Evolutionary conservation across 2,113 vertebrate species (phyloP).

Genomic region (Takifugu bimaculatus): DNA sequence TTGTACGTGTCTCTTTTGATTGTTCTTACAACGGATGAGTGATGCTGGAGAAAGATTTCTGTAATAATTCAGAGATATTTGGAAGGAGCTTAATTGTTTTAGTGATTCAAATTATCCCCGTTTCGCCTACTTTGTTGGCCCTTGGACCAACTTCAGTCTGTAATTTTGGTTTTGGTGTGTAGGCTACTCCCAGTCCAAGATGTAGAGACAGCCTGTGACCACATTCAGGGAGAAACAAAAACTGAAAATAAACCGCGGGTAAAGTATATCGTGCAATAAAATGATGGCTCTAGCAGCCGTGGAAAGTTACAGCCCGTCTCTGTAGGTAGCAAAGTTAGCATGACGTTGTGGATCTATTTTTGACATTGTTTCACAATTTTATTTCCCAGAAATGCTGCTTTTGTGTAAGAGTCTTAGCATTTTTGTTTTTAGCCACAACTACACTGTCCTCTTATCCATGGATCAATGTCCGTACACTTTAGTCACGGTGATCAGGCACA

Average conservation of each 20-base stretch:
- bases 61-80: slow-evolving; percentile 1
- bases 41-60: neutral
- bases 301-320: slow-evolving; percentile 29
- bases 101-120: slow-evolving; percentile 14
- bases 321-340: too few species aligned
- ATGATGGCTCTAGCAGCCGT: slow-evolving; percentile 19
- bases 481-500: too few species aligned
- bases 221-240: slow-evolving; percentile 23
- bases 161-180: slow-evolving; percentile 62
- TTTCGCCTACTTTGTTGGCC: neutral
- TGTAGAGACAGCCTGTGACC: slow-evolving; percentile 23
- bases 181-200: slow-evolving; percentile 21
- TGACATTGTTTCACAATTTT: too few species aligned
- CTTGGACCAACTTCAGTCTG: slow-evolving; percentile 33
- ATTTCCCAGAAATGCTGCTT: too few species aligned
- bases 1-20: neutral
- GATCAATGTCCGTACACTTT: too few species aligned
- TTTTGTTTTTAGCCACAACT: too few species aligned
- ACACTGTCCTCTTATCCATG: too few species aligned
- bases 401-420: too few species aligned
- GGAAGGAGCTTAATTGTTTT: neutral
- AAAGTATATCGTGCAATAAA: slow-evolving; percentile 35
- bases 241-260: slow-evolving; percentile 32
- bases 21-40: neutral
- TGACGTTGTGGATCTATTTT: too few species aligned